Evolutionary conservation across 2,113 vertebrate genomes (phyloP), one percentile per base, ranked within the genome.

Genomic region (Xyliphius kryptos): DNA sequence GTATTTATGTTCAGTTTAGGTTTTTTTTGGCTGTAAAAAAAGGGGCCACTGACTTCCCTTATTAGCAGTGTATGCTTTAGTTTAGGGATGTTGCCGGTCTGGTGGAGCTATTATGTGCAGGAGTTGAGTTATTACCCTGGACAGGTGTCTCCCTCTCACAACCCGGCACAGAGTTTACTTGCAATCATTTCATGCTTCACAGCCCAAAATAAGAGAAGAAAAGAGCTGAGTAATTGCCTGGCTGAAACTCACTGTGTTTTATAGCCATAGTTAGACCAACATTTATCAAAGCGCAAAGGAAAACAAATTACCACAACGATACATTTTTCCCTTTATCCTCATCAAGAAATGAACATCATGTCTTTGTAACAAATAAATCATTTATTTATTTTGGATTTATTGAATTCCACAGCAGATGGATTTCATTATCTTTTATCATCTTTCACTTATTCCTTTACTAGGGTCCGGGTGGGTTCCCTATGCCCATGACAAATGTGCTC

Each of bases 91-190:
- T 62, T 40, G 73, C 43, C 75, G 66, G 70, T 67, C 16, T 62
- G 14, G 48, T 46, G 50, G 63, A 62, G 57, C 38, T 51, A 19
- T 43, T 5, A 43, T 43, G 6, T 43, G 11, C 13, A 12, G 40
- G 6, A n/a, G n/a, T n/a, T n/a, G 66, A 78, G 55, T 74, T 83
- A 79, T 81, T 80, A 77, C 74, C 62, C 71, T 51, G 69, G 74
- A 81, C 80, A 81, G 77, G 77, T 76, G 78, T 82, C 70, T 75
- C 79, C 66, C 60, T 63, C 69, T 77, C 53, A 58, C 59, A 61
- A 15, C 49, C n/a, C 44, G 73, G 65, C 69, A 65, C 17, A 52
- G 69, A 68, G 56, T 66, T 71, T 15, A 71, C 43, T 48, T 54
- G 59, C 58, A 69, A 69, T 76, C 49, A 73, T 76, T 85, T 84